Percentiles rank a stretch among this genome's conserved stretches.
Evolutionary conservation across 2,113 vertebrate genomes (phyloP).

Genomic region (Cichladusa arquata): DNA sequence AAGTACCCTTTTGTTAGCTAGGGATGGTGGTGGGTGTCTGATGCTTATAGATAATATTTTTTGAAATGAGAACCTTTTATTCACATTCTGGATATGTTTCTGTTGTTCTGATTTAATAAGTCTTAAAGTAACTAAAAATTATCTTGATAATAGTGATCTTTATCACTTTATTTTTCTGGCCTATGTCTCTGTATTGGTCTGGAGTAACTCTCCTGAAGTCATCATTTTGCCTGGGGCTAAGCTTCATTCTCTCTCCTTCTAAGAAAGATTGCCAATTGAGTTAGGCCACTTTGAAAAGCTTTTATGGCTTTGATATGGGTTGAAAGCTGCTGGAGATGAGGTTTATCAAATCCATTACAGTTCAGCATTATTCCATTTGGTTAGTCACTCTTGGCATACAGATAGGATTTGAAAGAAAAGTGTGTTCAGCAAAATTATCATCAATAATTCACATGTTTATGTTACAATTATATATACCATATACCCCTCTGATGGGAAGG

Average conservation of each 20-base stretch:
- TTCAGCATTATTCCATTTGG: constrained; percentile 51
- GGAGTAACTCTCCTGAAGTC: constrained; percentile 1
- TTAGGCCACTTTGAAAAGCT: constrained; percentile 70
- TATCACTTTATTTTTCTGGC: neutral
- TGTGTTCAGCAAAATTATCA: neutral
- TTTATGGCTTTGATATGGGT: constrained; percentile 67
- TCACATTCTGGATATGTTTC: neutral
- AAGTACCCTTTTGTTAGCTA: neutral
- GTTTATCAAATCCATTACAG: constrained; percentile 51
- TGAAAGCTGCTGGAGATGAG: constrained; percentile 60
- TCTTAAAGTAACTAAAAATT: neutral
- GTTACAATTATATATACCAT: neutral
- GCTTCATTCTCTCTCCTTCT: neutral
- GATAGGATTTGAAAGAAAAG: constrained; percentile 37
- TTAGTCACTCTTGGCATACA: constrained; percentile 25
- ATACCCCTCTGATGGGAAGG: neutral
- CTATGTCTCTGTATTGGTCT: neutral
- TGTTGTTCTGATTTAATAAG: neutral
- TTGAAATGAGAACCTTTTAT: neutral
- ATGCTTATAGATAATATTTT: neutral
- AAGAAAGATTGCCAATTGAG: constrained; percentile 40
- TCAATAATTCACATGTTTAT: neutral
- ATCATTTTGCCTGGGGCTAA: neutral
- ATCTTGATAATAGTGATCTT: neutral
- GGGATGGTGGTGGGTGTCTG: neutral